Evolutionary conservation across 2,888 invertebrate species (phyloP).

Genomic region (Protonemura montana): DNA sequence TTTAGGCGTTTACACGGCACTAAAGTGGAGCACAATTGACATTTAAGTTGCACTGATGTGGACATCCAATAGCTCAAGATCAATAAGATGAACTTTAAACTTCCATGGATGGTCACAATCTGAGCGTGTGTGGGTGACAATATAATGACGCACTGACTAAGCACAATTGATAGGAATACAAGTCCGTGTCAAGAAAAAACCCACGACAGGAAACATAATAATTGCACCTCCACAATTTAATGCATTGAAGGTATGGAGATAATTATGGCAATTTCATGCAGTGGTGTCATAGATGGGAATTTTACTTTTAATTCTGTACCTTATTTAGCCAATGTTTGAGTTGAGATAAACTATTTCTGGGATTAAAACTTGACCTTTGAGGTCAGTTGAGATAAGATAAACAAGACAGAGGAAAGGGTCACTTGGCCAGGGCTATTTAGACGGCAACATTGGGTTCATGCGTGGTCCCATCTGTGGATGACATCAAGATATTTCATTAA

Average conservation of each 20-base stretch:
- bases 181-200: not conserved
- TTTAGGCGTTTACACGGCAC: no score
- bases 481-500: no score
- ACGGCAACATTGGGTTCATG: not conserved
- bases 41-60: not conserved
- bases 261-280: not conserved
- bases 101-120: not conserved
- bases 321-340: not conserved
- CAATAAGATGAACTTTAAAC: not conserved
- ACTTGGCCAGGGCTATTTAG: not conserved
- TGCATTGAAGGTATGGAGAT: not conserved
- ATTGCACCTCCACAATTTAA: not conserved
- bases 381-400: constrained; percentile 16
- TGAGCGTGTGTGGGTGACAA: not conserved
- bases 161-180: not conserved
- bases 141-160: not conserved
- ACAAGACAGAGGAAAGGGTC: not conserved
- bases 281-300: not conserved
- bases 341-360: not conserved
- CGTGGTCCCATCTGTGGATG: no score
- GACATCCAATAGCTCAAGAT: not conserved
- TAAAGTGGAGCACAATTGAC: not conserved
- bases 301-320: not conserved
- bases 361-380: not conserved
- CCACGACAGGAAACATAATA: not conserved